phyloP scores from a whole-genome alignment of 2,113 vertebrate genomes.

The Dasyornis broadbenti region DNA sequence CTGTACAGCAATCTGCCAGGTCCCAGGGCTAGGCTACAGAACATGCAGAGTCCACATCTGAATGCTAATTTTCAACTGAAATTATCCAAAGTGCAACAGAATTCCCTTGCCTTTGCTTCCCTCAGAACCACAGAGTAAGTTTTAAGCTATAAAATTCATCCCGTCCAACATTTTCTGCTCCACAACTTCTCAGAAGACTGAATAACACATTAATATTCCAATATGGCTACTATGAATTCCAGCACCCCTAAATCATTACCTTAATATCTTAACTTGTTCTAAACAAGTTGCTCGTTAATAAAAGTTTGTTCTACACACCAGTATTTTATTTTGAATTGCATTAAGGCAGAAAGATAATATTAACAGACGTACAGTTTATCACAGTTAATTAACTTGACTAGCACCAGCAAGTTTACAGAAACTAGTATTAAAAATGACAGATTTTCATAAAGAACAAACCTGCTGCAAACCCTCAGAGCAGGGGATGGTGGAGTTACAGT shows the following conservation, averaged over 20 bases:
- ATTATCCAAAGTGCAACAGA: background rate
- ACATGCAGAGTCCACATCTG: background rate
- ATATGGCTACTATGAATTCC: background rate
- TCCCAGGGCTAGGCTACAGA: background rate
- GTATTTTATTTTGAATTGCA: background rate
- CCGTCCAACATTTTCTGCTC: background rate
- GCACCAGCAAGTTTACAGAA: background rate
- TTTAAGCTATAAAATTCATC: background rate
- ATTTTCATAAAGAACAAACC: constrained; percentile 59
- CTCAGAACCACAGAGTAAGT: background rate
- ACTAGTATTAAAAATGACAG: background rate
- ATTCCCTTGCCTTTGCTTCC: background rate
- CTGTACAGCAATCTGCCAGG: background rate
- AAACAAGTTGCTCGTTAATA: background rate
- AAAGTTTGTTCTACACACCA: background rate
- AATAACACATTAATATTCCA: background rate
- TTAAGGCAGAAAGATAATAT: background rate
- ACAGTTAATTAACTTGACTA: background rate
- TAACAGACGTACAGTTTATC: background rate
- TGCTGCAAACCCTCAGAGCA: constrained; percentile 39
- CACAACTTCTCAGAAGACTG: background rate
- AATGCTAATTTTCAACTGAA: background rate
- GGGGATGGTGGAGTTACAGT: constrained; percentile 2
- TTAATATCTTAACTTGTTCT: background rate
- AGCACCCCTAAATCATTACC: background rate